Base-by-base conservation (phyloP, 2,888 invertebrate genomes). In the Agrilus mali region DNA sequence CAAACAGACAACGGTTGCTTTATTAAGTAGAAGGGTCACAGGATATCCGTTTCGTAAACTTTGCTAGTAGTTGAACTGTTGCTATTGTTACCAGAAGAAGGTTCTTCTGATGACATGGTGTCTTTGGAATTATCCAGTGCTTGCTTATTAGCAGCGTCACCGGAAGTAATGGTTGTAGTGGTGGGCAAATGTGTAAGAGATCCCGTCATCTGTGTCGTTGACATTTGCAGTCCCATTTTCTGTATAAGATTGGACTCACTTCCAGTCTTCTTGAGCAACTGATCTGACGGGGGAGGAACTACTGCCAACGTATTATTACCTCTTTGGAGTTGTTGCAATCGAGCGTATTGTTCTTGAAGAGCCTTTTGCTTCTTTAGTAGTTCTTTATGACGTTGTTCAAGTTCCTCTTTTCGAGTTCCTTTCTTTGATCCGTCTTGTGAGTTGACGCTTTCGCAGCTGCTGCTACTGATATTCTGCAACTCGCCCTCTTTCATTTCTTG, bases 11-110 rank as follows among this genome's bases (percentile, higher is more conserved):
- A 51, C 42, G 42, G 41, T 42, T 36, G 41, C 39, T 35, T 45
- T 36, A 41, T 47, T 20, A 42, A 46, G 27, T 27, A 27, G 49
- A 46, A 61, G 67, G 70, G 80, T 86, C 86, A 92, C 78, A 92
- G 86, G 72, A 92, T 92, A 67, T 92, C 92, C 54, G 92, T 92
- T 73, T 92, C 90, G 68, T 90, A 92, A 55, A 88, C 82, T 69
- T 87, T 86, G 61, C 77, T 85, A 40, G 80, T 82, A 47, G 82
- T 81, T 51, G 78, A 72, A 63, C 61, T 47, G 46, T 55, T 53
- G 33, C 33, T 41, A 36, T 49, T 52, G 31, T 53, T 46, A 47
- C 49, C 50, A 33, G 52, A 44, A 40, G 49, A 50, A 12, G 51
- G 43, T 27, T 53, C 50, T 41, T 54, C 52, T 33, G 48, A 51